Base-by-base conservation (phyloP, 2,888 invertebrate genomes). In the Callinectes sapidus region DNA sequence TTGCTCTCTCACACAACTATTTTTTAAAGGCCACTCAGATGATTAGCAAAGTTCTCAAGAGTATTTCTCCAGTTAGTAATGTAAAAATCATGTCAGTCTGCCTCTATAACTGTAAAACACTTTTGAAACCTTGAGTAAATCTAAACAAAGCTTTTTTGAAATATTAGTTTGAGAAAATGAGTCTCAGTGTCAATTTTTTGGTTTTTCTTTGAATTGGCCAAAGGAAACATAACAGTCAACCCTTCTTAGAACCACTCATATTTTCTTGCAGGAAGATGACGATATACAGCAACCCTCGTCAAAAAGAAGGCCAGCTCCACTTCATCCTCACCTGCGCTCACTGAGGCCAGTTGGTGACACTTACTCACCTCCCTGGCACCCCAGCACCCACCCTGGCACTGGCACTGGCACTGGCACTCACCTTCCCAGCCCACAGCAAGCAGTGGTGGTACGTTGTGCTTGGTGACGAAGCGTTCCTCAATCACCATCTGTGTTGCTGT, bases 371-470 rank as follows among this genome's bases (percentile, higher is more conserved):
- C 48, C 18, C 61, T 61, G 61, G 61, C 23, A 61, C 23, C 23
- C 18, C 6, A 6, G 61, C 61, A 61, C 23, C 23, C 55, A n/a
- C n/a, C n/a, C n/a, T n/a, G n/a, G n/a, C n/a, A n/a, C n/a, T 55
- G 55, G 55, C 10, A 55, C 55, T 55, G n/a, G n/a, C n/a, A n/a
- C 23, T 77, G 71, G 28, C 71, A 87, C 90, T 39, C 95, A 96
- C 98, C 98, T 96, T 99, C 99, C 97, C 98, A 98, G 10, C 99
- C 99, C 39, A 98, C 98, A 3, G 98, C 99, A 96, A 98, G 98
- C 94, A 99, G 96, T 0, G 99, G 97, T 0, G 98, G 98, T 89
- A 99, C 98, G 96, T 98, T 98, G 95, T 97, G 96, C 90, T 97
- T 97, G 93, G 97, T 96, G 0, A 99, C 97, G 95, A 97, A 98